phyloP scores from a whole-genome alignment of 2,797 vertebrate species.

The Crenuchus spilurus region DNA sequence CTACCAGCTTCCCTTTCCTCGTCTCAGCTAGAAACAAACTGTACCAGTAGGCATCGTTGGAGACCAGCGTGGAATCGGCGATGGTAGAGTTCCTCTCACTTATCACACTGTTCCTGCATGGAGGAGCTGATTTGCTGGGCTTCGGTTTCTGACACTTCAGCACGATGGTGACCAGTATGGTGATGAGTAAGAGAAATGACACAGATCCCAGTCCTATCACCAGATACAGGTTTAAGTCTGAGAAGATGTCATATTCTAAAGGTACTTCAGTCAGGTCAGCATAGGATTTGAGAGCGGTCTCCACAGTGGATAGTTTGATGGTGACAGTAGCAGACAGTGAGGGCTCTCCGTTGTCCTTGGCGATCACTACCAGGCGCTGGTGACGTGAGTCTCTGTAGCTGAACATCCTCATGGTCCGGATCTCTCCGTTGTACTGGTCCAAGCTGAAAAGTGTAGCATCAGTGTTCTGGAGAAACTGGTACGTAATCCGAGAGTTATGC shows the following conservation, averaged over 20 bases:
- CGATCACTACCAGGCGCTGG: slow-evolving; percentile 54
- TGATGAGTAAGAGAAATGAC: slow-evolving; percentile 61
- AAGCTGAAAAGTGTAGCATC: slow-evolving; percentile 59
- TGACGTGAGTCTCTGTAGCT: slow-evolving; percentile 57
- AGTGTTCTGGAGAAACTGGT: slow-evolving; percentile 58
- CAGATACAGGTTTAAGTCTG: slow-evolving; percentile 59
- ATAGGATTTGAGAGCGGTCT: slow-evolving; percentile 50
- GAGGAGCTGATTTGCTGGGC: slow-evolving; percentile 53
- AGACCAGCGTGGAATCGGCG: slow-evolving; percentile 60
- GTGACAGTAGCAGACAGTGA: slow-evolving; percentile 60
- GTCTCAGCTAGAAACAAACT: slow-evolving; percentile 64
- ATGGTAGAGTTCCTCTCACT: slow-evolving; percentile 59
- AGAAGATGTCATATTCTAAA: slow-evolving; percentile 59
- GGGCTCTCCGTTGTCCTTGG: slow-evolving; percentile 62
- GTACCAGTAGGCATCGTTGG: slow-evolving; percentile 65
- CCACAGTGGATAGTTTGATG: slow-evolving; percentile 60
- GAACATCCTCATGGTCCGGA: slow-evolving; percentile 61
- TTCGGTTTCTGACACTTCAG: slow-evolving; percentile 61
- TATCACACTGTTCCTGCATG: slow-evolving; percentile 59
- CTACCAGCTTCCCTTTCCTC: slow-evolving; percentile 61
- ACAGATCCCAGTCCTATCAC: slow-evolving; percentile 59
- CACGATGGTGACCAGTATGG: slow-evolving; percentile 61
- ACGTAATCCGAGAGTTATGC: slow-evolving; percentile 59
- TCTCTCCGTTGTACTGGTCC: slow-evolving; percentile 62
- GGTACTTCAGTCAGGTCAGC: slow-evolving; percentile 47